Evolutionary conservation across 2,888 invertebrate species (phyloP), one percentile per base, ranked within the genome.

Genomic region (Trachelus troglodyta): DNA sequence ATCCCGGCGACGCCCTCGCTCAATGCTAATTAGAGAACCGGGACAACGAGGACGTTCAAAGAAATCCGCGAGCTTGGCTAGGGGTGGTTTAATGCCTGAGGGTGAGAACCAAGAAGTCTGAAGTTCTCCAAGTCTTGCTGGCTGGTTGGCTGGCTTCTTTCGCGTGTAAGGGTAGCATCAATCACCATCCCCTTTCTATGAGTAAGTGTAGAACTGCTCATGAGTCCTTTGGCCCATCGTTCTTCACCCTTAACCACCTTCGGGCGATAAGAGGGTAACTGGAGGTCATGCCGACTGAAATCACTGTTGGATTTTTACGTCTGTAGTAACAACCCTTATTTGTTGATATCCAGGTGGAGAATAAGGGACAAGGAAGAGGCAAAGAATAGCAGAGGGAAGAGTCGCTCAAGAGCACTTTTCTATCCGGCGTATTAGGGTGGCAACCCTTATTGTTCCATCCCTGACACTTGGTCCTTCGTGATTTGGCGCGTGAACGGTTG

Each of bases 101-200:
- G 56, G 56, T 56, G 56, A 56, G 56, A 56, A 56, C 23, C 23
- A 56, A 56, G 56, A 56, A 23, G 56, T 23, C 56, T 56, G 56
- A 56, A 56, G 23, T 56, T 56, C 56, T 56, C 56, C 56, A 23
- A 23, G 23, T 56, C 56, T 23, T 15, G 2, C 9, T 23, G 56
- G 56, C 23, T 56, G 56, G 56, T 23, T 56, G 56, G 56, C 23
- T 34, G 74, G 74, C 74, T 23, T 56, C 35, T 84, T 86, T 90
- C 76, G 90, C 90, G 89, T 90, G 90, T 83, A 82, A 81, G 80
- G 82, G 75, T 80, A 83, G 85, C 88, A 90, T 90, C 88, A 88
- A 90, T 90, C 89, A 90, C 84, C 81, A 77, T 74, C 81, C 85
- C 85, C 71, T 84, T 87, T 86, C 85, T 83, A 79, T 79, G 81